Base-by-base conservation (phyloP, 2,797 vertebrate species). In the Aldrovandia affinis region DNA sequence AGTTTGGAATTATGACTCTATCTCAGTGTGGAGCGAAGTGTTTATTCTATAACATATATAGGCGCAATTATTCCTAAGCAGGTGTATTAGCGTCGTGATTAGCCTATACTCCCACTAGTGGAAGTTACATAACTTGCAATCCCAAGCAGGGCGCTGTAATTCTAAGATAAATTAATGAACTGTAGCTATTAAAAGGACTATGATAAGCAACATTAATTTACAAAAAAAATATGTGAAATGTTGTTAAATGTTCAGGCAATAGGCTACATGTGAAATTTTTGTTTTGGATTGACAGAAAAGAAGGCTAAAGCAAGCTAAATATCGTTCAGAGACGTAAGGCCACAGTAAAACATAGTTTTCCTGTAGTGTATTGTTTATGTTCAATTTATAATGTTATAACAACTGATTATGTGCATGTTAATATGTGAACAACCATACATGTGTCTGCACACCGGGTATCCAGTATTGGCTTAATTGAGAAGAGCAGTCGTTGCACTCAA, bases 1-100 rank as follows among this genome's bases (percentile, higher is more conserved):
- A 86, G 39, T 77, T 77, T n/a, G 39, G 36, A 77, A 47, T 77
- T 47, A 77, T 77, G 39, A 77, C 73, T 36, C 33, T 77, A 36
- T 70, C 18, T 33, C 15, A 36, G 36, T 25, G 70, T n/a, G 44
- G 42, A 77, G 6, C 2, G 20, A 39, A 47, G 39, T 77, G 42
- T 77, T 77, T 77, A 77, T 77, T 59, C 78, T 80, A 52, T 22
- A 39, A 25, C 22, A 36, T 57, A 12, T 68, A 30, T 42, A 5
- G 36, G 68, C 36, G 30, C 8, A 73, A 73, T 30, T 55, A 63
- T 39, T 81, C 10, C 18, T 30, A 65, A 15, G 59, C 81, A 82
- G 42, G 81, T 82, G 68, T 30, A 42, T 39, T 22, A 22, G 3
- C 36, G 44, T 82, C 10, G 18, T 68, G 18, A 47, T 47, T 47